Percentiles rank a stretch among this genome's conserved stretches.
These are phyloP conservation scores for Ceratina australensis DNA, from an alignment of 1,140 invertebrate species.

Conservation along the genomic window DNA sequence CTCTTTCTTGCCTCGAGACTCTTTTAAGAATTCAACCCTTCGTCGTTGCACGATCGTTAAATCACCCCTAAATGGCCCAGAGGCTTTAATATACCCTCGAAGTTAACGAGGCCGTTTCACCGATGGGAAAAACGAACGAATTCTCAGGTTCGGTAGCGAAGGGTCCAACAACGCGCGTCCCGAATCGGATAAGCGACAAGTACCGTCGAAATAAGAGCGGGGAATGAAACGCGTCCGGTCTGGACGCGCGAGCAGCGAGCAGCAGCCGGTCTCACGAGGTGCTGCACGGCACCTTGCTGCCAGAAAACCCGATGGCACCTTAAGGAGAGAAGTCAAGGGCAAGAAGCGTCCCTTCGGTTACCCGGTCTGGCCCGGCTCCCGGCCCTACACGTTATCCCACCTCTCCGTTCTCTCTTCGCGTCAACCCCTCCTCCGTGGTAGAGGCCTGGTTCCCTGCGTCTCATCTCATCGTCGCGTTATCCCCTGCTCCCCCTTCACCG, in stretches of 20 bases:
- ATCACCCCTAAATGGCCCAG: no score
- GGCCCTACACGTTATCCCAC: constrained; percentile 50
- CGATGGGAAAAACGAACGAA: constrained; percentile 43
- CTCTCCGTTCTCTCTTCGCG: constrained; percentile 9
- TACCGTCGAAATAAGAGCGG: constrained; percentile 43
- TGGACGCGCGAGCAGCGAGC: not conserved
- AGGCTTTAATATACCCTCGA: no score
- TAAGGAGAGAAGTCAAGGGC: constrained; percentile 67
- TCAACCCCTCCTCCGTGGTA: constrained; percentile 35
- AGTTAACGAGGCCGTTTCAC: not conserved
- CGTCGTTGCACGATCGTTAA: no score
- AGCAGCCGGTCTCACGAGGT: constrained; percentile 40
- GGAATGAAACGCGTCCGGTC: constrained; percentile 22
- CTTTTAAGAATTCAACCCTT: no score
- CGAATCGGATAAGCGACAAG: constrained; percentile 38
- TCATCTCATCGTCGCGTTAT: not conserved
- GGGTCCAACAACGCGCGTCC: constrained; percentile 6
- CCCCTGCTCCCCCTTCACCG: constrained; percentile 22
- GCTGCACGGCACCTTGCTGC: constrained; percentile 50
- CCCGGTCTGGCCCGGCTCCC: constrained; percentile 35
- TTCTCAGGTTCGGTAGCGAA: constrained; percentile 15
- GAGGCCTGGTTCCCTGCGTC: not conserved
- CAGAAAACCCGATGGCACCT: constrained; percentile 64
- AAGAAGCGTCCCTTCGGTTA: constrained; percentile 65
- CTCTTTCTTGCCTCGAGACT: no score